These are phyloP conservation scores for Myripristis murdjan DNA, from an alignment of 2,797 vertebrate genomes.

Conservation along the genomic window DNA sequence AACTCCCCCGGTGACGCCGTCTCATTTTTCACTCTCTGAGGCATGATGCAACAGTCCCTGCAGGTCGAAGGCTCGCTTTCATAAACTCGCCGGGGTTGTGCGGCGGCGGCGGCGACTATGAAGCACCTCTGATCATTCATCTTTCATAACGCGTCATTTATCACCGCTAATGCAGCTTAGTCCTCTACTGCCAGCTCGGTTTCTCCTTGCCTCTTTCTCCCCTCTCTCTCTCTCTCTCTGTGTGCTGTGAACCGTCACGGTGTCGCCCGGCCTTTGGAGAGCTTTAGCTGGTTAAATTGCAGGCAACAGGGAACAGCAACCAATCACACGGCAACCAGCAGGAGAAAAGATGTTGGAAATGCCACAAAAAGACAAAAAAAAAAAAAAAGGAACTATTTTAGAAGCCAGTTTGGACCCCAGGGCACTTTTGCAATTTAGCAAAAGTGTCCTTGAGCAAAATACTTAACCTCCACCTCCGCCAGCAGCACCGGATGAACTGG, in stretches of 20 bases:
- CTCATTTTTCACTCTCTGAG: slow-evolving; percentile 8
- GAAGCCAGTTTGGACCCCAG: background rate
- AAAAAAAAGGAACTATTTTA: slow-evolving; percentile 29
- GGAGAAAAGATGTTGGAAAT: too few species aligned
- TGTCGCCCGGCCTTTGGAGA: background rate
- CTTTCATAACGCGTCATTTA: slow-evolving; percentile 35
- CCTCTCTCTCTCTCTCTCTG: too few species aligned
- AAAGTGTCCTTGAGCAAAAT: slow-evolving; percentile 13
- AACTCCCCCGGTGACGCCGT: background rate
- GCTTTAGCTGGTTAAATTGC: slow-evolving; percentile 10
- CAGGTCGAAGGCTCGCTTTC: slow-evolving; percentile 28
- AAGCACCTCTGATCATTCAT: slow-evolving; percentile 28
- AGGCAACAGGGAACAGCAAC: background rate
- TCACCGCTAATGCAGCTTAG: slow-evolving; percentile 20
- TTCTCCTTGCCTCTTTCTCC: too few species aligned
- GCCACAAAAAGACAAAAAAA: slow-evolving; percentile 2
- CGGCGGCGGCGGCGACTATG: background rate
- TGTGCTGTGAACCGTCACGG: background rate
- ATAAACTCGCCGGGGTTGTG: slow-evolving; percentile 24
- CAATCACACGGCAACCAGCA: too few species aligned
- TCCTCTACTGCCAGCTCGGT: background rate
- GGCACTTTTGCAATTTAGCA: background rate
- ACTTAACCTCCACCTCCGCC: background rate
- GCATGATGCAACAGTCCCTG: slow-evolving; percentile 22
- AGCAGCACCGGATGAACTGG: background rate